phyloP scores from a whole-genome alignment of 64 coral and sea anemone species.

The Orbicella faveolata region DNA sequence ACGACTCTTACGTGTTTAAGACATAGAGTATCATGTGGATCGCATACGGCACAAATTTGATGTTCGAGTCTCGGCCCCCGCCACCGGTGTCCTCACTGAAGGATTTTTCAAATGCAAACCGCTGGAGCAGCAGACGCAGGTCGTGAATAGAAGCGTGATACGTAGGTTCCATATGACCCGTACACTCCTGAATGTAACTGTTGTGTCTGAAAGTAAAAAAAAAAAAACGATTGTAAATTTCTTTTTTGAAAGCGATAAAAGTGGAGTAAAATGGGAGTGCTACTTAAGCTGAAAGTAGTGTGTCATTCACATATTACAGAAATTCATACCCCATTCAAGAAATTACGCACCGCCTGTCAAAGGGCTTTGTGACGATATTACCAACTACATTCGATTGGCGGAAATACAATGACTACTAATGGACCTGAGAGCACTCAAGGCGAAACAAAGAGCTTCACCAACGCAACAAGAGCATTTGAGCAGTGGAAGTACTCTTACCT shows the following conservation, averaged over 20 bases:
- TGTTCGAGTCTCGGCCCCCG: slow-evolving; percentile 93
- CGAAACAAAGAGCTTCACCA: no score
- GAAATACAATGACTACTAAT: no score
- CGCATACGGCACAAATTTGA: slow-evolving; percentile 91
- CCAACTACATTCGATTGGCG: no score
- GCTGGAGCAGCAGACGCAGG: slow-evolving; percentile 80
- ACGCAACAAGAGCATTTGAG: background rate
- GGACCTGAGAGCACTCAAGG: no score
- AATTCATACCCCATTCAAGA: no score
- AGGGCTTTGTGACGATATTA: no score
- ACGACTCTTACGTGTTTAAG: slow-evolving; percentile 74
- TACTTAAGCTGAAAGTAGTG: no score
- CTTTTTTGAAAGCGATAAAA: background rate
- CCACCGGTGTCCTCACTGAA: slow-evolving; percentile 98
- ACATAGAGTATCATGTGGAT: slow-evolving; percentile 98
- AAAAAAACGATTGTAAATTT: background rate
- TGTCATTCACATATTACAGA: no score
- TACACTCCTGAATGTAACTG: slow-evolving; percentile 97
- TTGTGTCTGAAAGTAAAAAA: slow-evolving; percentile 70
- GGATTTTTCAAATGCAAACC: slow-evolving; percentile 92
- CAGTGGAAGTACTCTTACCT: slow-evolving; percentile 45
- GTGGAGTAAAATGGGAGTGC: no score
- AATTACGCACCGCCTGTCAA: no score
- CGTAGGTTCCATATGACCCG: slow-evolving; percentile 92
- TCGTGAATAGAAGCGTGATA: slow-evolving; percentile 87